phyloP scores from a whole-genome alignment of 1,140 invertebrate species.

The Neodiprion fabricii region DNA sequence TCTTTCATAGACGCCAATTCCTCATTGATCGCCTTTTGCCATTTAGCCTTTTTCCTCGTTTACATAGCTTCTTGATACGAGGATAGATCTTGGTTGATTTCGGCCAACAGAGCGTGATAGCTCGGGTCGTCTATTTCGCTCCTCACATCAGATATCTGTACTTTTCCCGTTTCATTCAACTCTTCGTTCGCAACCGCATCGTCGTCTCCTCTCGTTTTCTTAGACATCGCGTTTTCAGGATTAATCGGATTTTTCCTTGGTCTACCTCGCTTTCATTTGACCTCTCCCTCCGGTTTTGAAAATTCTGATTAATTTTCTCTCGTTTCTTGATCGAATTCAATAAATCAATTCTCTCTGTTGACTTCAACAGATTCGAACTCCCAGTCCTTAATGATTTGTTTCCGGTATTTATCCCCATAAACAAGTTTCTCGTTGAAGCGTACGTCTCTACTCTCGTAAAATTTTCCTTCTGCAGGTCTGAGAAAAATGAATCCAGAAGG shows the following conservation, averaged over 20 bases:
- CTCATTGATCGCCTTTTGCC: constrained; percentile 23
- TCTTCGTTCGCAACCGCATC: constrained; percentile 10
- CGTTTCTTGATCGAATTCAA: constrained; percentile 16
- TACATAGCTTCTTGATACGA: constrained; percentile 14
- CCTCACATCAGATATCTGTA: constrained; percentile 5
- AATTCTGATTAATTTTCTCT: constrained; percentile 4
- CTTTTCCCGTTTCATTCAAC: constrained; percentile 12
- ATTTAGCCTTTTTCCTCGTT: neutral
- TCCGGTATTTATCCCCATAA: constrained; percentile 26
- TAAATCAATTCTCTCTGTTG: constrained; percentile 21
- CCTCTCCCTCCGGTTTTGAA: constrained; percentile 22
- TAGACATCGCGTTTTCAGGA: neutral
- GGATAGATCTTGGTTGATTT: constrained; percentile 8
- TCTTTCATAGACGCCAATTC: constrained; percentile 20
- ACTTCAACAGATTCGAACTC: neutral
- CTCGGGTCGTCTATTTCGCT: constrained; percentile 18
- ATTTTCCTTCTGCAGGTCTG: constrained; percentile 28
- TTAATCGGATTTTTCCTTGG: constrained; percentile 16
- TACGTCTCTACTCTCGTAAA: constrained; percentile 23
- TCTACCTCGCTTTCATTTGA: constrained; percentile 21
- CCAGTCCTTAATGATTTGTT: constrained; percentile 22
- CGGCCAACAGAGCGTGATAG: constrained; percentile 14
- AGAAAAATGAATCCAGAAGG: constrained; percentile 32
- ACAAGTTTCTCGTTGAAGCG: constrained; percentile 31
- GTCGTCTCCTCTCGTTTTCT: constrained; percentile 5